A percentile compares a stretch with the other conserved stretches of the same genome.
Evolutionary conservation across 2,113 vertebrate species (phyloP).

Genomic region (Tonatia bakeri): DNA sequence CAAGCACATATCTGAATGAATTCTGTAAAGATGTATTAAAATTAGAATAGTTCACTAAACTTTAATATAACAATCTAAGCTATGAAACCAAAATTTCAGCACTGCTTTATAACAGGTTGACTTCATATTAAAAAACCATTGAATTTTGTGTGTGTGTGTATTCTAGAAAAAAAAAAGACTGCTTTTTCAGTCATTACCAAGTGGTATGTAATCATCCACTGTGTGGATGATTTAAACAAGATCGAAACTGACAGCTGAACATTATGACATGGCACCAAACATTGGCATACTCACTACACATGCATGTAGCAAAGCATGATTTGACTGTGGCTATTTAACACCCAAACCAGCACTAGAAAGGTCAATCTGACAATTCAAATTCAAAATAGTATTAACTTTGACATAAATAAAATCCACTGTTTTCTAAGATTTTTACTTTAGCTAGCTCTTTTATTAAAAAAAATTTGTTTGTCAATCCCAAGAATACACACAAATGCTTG

Average conservation of each 20-base stretch:
- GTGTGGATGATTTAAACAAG: background rate
- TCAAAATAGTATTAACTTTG: background rate
- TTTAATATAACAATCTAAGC: background rate
- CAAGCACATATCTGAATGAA: background rate
- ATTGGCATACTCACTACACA: background rate
- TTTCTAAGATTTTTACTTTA: background rate
- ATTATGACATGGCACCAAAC: background rate
- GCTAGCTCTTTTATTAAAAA: background rate
- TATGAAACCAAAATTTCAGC: background rate
- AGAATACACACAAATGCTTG: background rate
- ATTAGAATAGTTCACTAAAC: background rate
- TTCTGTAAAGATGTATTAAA: slow-evolving; percentile 11
- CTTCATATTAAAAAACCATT: background rate
- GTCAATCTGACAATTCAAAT: slow-evolving; percentile 19
- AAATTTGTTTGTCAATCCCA: background rate
- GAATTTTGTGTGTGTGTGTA: background rate
- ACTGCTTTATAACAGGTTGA: background rate
- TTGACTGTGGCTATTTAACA: background rate
- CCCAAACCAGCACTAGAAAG: background rate
- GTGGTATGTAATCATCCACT: background rate
- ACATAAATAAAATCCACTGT: background rate
- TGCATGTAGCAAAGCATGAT: background rate
- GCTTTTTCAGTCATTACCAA: background rate
- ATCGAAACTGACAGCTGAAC: background rate
- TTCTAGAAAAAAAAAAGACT: background rate